Conservation (phyloP, 2,888 invertebrate species). For the Crepidodera aurea region DNA sequence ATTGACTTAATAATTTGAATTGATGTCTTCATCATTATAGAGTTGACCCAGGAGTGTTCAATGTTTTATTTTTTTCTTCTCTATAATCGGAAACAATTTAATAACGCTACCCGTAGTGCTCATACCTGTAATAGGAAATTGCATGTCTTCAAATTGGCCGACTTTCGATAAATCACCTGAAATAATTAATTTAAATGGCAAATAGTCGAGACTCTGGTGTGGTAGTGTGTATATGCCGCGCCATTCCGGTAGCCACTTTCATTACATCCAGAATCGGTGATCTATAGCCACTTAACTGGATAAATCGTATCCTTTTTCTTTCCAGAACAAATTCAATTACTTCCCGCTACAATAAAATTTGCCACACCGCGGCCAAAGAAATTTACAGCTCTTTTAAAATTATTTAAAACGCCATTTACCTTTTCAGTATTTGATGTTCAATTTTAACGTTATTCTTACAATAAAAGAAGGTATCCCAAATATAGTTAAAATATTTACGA, state of each 20-base stretch:
- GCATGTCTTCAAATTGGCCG: constrained; percentile 13
- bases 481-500: no score
- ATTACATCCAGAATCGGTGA: constrained; percentile 39
- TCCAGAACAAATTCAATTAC: constrained; percentile 32
- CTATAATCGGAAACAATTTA: not conserved
- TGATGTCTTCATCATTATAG: no score
- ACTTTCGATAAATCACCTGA: constrained; percentile 44
- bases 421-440: no score
- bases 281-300: constrained; percentile 42
- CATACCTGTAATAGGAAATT: not conserved
- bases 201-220: constrained; percentile 18
- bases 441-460: no score
- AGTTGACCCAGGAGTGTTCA: no score
- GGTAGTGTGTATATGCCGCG: constrained; percentile 35
- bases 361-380: constrained; percentile 4
- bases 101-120: not conserved
- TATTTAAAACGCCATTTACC: no score
- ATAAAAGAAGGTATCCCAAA: no score
- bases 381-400: not conserved
- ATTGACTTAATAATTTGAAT: no score
- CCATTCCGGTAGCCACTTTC: constrained; percentile 31
- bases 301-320: constrained; percentile 34
- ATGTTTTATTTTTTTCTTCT: not conserved
- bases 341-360: constrained; percentile 16
- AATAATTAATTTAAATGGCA: constrained; percentile 45